Evolutionary conservation across 2,888 invertebrate species (phyloP).

Genomic region (Aspidapion aeneum): DNA sequence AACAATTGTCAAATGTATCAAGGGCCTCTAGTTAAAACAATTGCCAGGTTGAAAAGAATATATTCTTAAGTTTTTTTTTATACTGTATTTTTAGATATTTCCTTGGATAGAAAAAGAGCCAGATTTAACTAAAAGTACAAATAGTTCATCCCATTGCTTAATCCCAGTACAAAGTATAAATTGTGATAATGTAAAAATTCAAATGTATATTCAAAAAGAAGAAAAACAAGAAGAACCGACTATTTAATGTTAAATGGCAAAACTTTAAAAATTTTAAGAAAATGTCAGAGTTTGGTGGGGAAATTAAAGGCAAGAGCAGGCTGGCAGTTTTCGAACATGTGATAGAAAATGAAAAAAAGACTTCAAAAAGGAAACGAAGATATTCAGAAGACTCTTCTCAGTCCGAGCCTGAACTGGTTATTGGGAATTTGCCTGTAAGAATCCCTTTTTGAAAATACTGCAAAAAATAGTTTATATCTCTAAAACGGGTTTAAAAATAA

Average conservation of each 20-base stretch:
- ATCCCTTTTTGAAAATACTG: not conserved
- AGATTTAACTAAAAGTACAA: not conserved
- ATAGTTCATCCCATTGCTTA: constrained; percentile 38
- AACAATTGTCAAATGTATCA: too few species aligned
- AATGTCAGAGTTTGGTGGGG: constrained; percentile 26
- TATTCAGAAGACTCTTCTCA: constrained; percentile 31
- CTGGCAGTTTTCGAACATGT: constrained; percentile 44
- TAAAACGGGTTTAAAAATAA: too few species aligned
- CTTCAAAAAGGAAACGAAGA: constrained; percentile 23
- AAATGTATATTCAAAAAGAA: constrained; percentile 42
- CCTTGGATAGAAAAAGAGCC: constrained; percentile 46
- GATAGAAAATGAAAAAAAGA: constrained; percentile 32
- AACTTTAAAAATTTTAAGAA: too few species aligned
- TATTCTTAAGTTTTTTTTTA: too few species aligned
- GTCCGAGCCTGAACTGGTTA: constrained; percentile 39
- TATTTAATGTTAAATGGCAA: not conserved
- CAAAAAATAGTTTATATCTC: too few species aligned
- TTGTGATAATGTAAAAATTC: constrained; percentile 44
- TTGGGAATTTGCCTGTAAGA: constrained; percentile 30
- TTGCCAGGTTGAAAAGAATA: too few species aligned
- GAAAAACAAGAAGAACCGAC: not conserved
- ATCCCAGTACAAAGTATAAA: constrained; percentile 49
- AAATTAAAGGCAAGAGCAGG: constrained; percentile 31
- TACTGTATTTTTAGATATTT: constrained; percentile 45
- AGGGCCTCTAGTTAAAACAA: too few species aligned